Evolutionary conservation across 2,113 vertebrate species (phyloP).

Genomic region (Paralichthys olivaceus): DNA sequence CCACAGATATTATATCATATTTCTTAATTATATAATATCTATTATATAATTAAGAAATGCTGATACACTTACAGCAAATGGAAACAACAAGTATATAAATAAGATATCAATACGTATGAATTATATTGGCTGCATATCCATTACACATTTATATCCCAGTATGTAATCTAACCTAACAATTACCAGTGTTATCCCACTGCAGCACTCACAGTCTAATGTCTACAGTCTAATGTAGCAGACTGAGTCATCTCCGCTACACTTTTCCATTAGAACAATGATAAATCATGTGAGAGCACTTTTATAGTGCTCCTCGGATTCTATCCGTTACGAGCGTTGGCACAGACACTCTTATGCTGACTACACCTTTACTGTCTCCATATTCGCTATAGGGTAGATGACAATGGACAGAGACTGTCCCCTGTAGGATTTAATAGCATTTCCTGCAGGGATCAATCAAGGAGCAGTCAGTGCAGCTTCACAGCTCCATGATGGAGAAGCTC

Average conservation of each 20-base stretch:
- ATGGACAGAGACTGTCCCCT: not conserved
- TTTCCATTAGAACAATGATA: not conserved
- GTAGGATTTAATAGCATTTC: not conserved
- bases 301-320: not conserved
- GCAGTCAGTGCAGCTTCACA: not conserved
- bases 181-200: not conserved
- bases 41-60: no score
- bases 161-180: not conserved
- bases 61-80: not conserved
- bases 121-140: not conserved
- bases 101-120: not conserved
- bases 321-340: not conserved
- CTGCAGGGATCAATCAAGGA: not conserved
- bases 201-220: not conserved
- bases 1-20: no score
- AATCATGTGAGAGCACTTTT: constrained; percentile 1
- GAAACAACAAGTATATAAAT: not conserved
- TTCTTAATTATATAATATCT: no score
- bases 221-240: not conserved
- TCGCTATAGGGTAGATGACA: not conserved
- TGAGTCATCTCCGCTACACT: not conserved
- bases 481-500: not conserved
- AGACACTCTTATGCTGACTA: not conserved
- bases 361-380: not conserved
- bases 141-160: not conserved